Conservation (phyloP, 2,888 invertebrate species). For the Lasioglossum marginatum region DNA sequence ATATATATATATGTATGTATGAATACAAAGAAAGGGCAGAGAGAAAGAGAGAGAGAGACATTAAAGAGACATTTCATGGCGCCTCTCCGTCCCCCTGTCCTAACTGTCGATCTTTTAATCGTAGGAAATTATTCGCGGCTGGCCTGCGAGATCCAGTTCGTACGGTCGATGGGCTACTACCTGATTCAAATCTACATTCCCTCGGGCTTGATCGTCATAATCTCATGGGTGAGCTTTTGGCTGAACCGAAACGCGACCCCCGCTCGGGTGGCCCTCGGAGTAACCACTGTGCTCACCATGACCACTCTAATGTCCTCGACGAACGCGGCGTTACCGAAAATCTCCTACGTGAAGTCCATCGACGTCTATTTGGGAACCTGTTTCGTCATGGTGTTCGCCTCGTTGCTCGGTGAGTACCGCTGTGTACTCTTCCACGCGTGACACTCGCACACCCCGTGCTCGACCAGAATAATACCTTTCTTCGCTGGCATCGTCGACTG, state of each 20-base stretch:
- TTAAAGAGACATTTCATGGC: constrained; percentile 70
- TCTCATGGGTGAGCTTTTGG: constrained; percentile 99
- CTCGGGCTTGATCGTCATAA: constrained; percentile 98
- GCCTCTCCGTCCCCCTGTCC: constrained; percentile 73
- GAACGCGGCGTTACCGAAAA: constrained; percentile 98
- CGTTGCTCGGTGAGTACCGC: constrained; percentile 92
- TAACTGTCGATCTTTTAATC: constrained; percentile 79
- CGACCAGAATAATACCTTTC: constrained; percentile 2
- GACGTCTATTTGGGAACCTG: constrained; percentile 98
- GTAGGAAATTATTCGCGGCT: constrained; percentile 98
- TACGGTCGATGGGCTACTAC: constrained; percentile 99
- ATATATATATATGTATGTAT: not conserved
- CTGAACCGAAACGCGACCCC: constrained; percentile 97
- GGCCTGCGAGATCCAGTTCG: constrained; percentile 98
- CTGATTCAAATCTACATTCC: constrained; percentile 99
- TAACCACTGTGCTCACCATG: constrained; percentile 98
- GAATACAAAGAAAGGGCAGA: constrained; percentile 34
- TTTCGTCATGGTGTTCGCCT: constrained; percentile 99
- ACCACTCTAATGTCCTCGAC: constrained; percentile 98
- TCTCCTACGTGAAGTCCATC: constrained; percentile 98
- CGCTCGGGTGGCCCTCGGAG: constrained; percentile 96
- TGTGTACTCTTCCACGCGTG: constrained; percentile 66
- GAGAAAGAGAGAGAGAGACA: constrained; percentile 59
- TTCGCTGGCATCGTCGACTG: constrained; percentile 9
- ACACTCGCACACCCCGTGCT: constrained; percentile 8